These are phyloP conservation scores for Melinaea marsaeus DNA, from an alignment of 2,888 invertebrate genomes.

Conservation along the genomic window DNA sequence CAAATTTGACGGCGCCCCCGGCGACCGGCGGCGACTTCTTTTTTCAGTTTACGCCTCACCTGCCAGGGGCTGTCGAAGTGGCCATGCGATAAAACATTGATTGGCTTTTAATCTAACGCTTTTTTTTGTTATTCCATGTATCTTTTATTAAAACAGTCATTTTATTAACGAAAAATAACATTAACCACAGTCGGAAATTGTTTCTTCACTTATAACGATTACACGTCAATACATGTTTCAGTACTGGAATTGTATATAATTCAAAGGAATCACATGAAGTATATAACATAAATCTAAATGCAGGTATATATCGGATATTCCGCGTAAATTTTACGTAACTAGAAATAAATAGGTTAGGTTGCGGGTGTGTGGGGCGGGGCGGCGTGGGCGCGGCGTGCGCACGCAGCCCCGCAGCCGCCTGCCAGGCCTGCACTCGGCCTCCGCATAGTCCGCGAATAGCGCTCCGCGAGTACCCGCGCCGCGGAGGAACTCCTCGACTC, in stretches of 20 bases:
- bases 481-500: slow-evolving; percentile 47
- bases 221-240: background rate
- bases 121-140: slow-evolving; percentile 36
- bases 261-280: background rate
- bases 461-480: slow-evolving; percentile 69
- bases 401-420: slow-evolving; percentile 54
- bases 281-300: slow-evolving; percentile 64
- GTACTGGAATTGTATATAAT: background rate
- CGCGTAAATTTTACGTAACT: slow-evolving; percentile 79
- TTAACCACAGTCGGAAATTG: too few relatives aligned
- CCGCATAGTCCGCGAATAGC: slow-evolving; percentile 69
- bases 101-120: slow-evolving; percentile 62
- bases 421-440: slow-evolving; percentile 45
- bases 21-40: slow-evolving; percentile 53
- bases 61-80: slow-evolving; percentile 55
- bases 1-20: slow-evolving; percentile 60
- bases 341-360: slow-evolving; percentile 79
- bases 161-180: too few relatives aligned
- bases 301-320: slow-evolving; percentile 72
- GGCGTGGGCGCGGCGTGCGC: slow-evolving; percentile 67
- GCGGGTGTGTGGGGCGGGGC: slow-evolving; percentile 76
- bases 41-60: slow-evolving; percentile 69
- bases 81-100: slow-evolving; percentile 60
- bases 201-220: too few relatives aligned
- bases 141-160: too few relatives aligned